Base-by-base conservation (phyloP, 2,113 vertebrate genomes). In the Lycocorax pyrrhopterus region DNA sequence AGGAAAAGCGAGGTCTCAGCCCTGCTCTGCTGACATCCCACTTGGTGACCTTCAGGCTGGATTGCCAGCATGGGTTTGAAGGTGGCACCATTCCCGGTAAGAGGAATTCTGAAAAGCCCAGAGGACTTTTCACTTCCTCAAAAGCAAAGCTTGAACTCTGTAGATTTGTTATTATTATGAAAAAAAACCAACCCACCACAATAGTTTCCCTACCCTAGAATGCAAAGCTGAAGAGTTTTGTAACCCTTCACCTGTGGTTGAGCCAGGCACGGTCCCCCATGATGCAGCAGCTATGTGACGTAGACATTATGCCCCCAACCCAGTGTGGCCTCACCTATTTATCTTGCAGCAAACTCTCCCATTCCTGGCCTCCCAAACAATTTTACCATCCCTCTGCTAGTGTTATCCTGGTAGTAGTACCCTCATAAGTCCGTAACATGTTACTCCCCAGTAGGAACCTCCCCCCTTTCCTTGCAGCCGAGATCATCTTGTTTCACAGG, bases 241-340 rank as follows among this genome's bases (percentile, higher is more conserved):
- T 68, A 41, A 76, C 22, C 22, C 33, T 76, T 64, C 18, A 55
- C n/a, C 63, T 1, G 0, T 1, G 3, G 30, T 44, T 29, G n/a
- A 44, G 19, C 3, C 4, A 64, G 74, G 23, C 20, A 10, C 4
- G 17, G 46, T 41, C 33, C 49, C 67, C 33, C 26, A 4, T 20
- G 58, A 56, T 4, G 14, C 68, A 68, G 58, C 49, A 73, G 46
- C 58, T 46, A 30, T 0, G 0, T 37, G 59, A 73, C 0, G 0
- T 29, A 22, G 59, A 56, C 2, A 1, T 78, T 44, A 56, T 25
- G 5, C 7, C 18, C 39, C 18, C 46, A 60, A 16, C 3, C 12
- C 55, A 56, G 29, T 3, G 1, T 33, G 32, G 55, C 72, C 29
- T 79, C 44, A 33, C n/a, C 46, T 71, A 4, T 51, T 77, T 59